These are phyloP conservation scores for Gorsachius goisagi DNA, from an alignment of 2,113 vertebrate species.

Conservation along the genomic window DNA sequence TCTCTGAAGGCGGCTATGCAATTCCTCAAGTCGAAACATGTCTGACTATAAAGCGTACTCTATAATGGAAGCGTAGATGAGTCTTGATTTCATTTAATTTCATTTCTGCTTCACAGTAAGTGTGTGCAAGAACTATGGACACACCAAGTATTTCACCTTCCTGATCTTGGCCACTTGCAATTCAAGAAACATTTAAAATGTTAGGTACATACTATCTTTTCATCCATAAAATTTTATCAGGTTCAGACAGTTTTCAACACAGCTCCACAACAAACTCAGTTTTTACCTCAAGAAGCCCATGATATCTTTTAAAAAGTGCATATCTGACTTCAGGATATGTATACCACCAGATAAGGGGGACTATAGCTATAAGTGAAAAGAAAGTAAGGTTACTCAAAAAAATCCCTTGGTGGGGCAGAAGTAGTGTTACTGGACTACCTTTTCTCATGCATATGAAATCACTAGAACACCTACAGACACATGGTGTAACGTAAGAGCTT, in stretches of 20 bases:
- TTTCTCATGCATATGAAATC: not conserved
- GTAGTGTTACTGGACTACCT: not conserved
- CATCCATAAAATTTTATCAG: not conserved
- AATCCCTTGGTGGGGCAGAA: not conserved
- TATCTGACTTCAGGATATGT: not conserved
- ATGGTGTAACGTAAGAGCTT: not conserved
- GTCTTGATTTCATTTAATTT: not conserved
- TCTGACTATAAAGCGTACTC: not conserved
- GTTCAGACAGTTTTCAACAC: not conserved
- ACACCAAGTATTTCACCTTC: not conserved
- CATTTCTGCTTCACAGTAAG: not conserved
- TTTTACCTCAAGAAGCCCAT: not conserved
- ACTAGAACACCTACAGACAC: not conserved
- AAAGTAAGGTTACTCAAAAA: not conserved
- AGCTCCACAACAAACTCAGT: not conserved
- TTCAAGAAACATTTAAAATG: not conserved
- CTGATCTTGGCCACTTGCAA: not conserved
- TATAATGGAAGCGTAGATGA: not conserved
- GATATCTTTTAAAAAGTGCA: not conserved
- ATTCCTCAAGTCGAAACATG: not conserved
- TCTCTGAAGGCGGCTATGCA: constrained; percentile 13
- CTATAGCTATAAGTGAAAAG: not conserved
- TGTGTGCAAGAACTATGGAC: not conserved
- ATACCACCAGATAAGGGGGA: not conserved
- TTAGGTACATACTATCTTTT: not conserved